phyloP scores from a whole-genome alignment of 1,140 invertebrate genomes.

The Zelostemma sp. region DNA sequence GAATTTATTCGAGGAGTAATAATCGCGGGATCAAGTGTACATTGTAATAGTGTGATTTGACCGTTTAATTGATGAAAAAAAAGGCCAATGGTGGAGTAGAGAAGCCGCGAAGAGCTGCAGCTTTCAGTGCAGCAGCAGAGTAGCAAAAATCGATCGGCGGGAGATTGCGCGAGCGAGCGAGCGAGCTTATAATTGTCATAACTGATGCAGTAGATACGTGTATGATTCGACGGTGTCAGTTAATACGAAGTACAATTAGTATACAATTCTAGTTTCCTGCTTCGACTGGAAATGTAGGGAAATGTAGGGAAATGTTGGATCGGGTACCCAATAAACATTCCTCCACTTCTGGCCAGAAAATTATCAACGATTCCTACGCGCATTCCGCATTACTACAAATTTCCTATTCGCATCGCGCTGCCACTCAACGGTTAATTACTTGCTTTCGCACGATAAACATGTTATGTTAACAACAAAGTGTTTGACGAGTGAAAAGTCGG shows the following conservation, averaged over 20 bases:
- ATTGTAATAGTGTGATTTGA: background rate
- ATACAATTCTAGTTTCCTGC: too few relatives aligned
- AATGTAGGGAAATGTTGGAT: too few relatives aligned
- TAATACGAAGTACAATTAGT: slow-evolving; percentile 44
- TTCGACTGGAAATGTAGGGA: slow-evolving; percentile 45
- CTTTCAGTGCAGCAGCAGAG: too few relatives aligned
- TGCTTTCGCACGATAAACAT: slow-evolving; percentile 5
- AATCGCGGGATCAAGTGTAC: background rate
- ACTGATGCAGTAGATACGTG: slow-evolving; percentile 55
- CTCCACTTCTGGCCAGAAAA: slow-evolving; percentile 15
- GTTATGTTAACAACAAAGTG: slow-evolving; percentile 16
- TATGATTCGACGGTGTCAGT: slow-evolving; percentile 52
- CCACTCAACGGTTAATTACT: slow-evolving; percentile 14
- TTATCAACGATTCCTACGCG: slow-evolving; percentile 21
- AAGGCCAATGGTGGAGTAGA: too few relatives aligned
- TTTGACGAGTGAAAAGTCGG: background rate
- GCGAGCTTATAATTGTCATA: slow-evolving; percentile 58
- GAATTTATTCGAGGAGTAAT: background rate
- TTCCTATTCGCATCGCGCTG: slow-evolving; percentile 12
- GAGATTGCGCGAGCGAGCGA: background rate
- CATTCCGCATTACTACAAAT: slow-evolving; percentile 21
- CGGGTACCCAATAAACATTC: slow-evolving; percentile 16
- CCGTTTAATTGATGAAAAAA: slow-evolving; percentile 18
- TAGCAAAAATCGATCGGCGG: slow-evolving; percentile 6
- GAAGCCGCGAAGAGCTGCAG: too few relatives aligned